Base-by-base conservation (phyloP, 2,113 vertebrate genomes). In the Hippopotamus amphibius region DNA sequence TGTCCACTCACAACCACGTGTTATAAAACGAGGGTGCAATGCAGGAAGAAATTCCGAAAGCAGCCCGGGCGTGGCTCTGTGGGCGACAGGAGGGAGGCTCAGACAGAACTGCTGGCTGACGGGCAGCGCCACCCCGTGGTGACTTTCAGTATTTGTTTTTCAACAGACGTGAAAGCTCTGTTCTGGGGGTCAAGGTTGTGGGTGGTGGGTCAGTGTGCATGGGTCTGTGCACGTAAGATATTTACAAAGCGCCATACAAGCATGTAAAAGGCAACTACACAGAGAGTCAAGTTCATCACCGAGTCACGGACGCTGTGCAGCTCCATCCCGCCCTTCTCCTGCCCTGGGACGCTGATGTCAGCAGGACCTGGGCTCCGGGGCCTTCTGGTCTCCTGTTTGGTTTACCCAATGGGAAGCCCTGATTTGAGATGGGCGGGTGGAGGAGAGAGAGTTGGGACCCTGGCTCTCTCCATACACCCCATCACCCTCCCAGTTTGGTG, bases 21-120 rank as follows among this genome's bases (percentile, higher is more conserved):
- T 9, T 28, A 24, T 3, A 10, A 8, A 16, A 26, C 0, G 9
- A 12, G 5, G 11, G 17, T 84, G 48, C 30, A 1, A 1, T 0
- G 41, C 26, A 12, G 7, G 17, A 24, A 33, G 33, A 22, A 30
- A 43, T 2, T 26, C 21, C 37, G 2, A 0, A 3, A 30, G 11
- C 1, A 37, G n/a, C 43, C 83, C 88, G 16, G 5, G 30, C 1
- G 0, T 0, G 22, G 30, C 21, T 50, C 79, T 24, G 26, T 5
- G 68, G 86, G 48, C 5, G 3, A 17, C 3, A 0, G 37, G 15
- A 15, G 37, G 4, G 12, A 48, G 30, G 24, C 24, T 53, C 26
- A 21, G 59, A 61, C 6, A 6, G 59, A 22, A 7, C 57, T 22
- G 24, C 0, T 6, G 26, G 41, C 22, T 16, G 61, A 3, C 1